phyloP scores from a whole-genome alignment of 2,888 invertebrate genomes.

The Biston stratarius region DNA sequence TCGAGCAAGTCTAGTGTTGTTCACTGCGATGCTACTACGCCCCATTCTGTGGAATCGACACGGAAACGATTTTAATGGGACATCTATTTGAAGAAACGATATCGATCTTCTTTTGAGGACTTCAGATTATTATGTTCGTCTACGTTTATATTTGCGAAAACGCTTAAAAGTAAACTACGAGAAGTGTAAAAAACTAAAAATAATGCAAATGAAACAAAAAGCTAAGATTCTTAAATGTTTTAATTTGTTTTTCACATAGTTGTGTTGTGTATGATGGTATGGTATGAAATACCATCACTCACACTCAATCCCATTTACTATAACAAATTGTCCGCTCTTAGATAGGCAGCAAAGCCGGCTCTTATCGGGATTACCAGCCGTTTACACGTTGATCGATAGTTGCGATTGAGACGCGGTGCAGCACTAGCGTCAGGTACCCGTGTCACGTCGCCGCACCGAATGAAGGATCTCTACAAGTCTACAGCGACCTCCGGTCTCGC shows the following conservation, averaged over 20 bases:
- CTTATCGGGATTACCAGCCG: conserved; percentile 63
- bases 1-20: conserved; percentile 56
- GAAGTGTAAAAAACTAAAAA: too few relatives aligned
- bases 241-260: background rate
- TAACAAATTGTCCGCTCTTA: conserved; percentile 43
- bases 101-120: conserved; percentile 1
- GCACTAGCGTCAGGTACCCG: conserved; percentile 58
- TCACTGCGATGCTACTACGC: conserved; percentile 23
- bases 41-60: conserved; percentile 30
- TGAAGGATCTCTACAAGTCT: conserved; percentile 61
- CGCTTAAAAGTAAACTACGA: too few relatives aligned
- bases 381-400: conserved; percentile 63
- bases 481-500: conserved; percentile 57
- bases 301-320: conserved; percentile 34
- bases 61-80: conserved; percentile 37
- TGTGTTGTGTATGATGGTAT: too few relatives aligned
- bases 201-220: too few relatives aligned
- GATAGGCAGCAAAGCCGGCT: conserved; percentile 41
- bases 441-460: conserved; percentile 64
- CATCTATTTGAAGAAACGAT: conserved; percentile 16
- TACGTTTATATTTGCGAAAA: background rate
- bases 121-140: background rate
- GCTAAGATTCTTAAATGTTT: too few relatives aligned
- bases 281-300: conserved; percentile 29
- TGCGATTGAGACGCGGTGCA: conserved; percentile 50